Evolutionary conservation across 2,113 vertebrate species (phyloP).

Genomic region (Oryzias curvinotus): DNA sequence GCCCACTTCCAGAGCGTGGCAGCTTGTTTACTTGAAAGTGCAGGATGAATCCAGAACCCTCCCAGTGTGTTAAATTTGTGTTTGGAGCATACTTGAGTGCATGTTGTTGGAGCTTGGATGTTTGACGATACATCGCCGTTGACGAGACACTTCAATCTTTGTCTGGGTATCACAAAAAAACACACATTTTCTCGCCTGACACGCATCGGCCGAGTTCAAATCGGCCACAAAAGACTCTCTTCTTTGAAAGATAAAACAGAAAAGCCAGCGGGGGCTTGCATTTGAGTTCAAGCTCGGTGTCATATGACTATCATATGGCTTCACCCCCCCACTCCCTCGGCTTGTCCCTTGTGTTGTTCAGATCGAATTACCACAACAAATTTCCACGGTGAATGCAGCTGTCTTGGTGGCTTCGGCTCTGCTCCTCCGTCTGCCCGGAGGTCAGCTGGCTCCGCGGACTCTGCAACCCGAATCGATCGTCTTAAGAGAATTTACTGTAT

Average conservation of each 20-base stretch:
- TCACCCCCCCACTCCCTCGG: background rate
- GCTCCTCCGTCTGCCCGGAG: slow-evolving; percentile 25
- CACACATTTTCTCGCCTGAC: background rate
- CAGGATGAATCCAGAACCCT: slow-evolving; percentile 15
- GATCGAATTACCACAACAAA: slow-evolving; percentile 46
- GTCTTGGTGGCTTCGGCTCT: slow-evolving; percentile 24
- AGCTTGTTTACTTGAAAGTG: slow-evolving; percentile 52
- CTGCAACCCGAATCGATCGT: slow-evolving; percentile 65
- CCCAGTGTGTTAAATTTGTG: slow-evolving; percentile 11
- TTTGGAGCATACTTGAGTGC: slow-evolving; percentile 3
- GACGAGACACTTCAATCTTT: no score
- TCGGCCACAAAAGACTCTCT: slow-evolving; percentile 34
- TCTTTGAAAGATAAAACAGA: background rate
- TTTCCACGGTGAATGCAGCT: slow-evolving; percentile 28
- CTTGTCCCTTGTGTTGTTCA: slow-evolving; percentile 19
- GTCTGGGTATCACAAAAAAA: background rate
- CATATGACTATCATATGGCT: slow-evolving; percentile 47
- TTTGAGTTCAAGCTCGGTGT: slow-evolving; percentile 12
- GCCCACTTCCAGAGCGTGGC: slow-evolving; percentile 39
- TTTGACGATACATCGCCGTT: background rate
- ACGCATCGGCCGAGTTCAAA: background rate
- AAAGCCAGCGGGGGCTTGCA: background rate
- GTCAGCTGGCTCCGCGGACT: slow-evolving; percentile 48
- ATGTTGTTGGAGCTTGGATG: background rate
- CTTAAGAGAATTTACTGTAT: slow-evolving; percentile 66